phyloP scores from a whole-genome alignment of 2,797 vertebrate species.

The Myotis pilosus region DNA sequence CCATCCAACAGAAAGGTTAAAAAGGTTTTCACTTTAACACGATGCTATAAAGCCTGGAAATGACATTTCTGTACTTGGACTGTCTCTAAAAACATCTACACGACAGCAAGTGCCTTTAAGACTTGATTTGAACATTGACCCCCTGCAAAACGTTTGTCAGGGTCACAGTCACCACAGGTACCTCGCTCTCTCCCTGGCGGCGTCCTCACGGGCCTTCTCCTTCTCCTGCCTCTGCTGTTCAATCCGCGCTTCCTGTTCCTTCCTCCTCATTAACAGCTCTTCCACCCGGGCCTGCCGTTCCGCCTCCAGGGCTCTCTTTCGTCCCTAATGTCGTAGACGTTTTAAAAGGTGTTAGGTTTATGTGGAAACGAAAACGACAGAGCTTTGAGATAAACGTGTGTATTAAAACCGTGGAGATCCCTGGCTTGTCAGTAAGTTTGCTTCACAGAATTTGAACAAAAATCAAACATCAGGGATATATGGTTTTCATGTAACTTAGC shows the following conservation, averaged over 20 bases:
- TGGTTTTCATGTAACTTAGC: background rate
- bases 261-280: conserved; percentile 93
- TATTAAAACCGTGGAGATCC: background rate
- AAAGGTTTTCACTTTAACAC: background rate
- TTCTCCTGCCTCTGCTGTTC: conserved; percentile 98
- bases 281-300: conserved; percentile 97
- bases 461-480: background rate
- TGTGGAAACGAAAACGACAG: background rate
- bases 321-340: conserved; percentile 86
- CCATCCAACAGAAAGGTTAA: background rate
- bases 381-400: background rate
- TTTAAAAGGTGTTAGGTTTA: background rate
- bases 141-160: background rate
- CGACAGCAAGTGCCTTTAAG: background rate
- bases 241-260: conserved; percentile 96
- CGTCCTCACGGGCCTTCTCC: conserved; percentile 95
- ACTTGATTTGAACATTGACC: background rate
- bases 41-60: background rate
- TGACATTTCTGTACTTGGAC: background rate
- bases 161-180: conserved; percentile 68
- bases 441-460: conserved; percentile 34
- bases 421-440: background rate
- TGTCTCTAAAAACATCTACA: background rate
- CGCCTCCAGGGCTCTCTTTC: conserved; percentile 95
- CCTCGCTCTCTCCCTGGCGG: conserved; percentile 97